Conservation (phyloP, 2,113 vertebrate species). For the Ginglymostoma cirratum region DNA sequence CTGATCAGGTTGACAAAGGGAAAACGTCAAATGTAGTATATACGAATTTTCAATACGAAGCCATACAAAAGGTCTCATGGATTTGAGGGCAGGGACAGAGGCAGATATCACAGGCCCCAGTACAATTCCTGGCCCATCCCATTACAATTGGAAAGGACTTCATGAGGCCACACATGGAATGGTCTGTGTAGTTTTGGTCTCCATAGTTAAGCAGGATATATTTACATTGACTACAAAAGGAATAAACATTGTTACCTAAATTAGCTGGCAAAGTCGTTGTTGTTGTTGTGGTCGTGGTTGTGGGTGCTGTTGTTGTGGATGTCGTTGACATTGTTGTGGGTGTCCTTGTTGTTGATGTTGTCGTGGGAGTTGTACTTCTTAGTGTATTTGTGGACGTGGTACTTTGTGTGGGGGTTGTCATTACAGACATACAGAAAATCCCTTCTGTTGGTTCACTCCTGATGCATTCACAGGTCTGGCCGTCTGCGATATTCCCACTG, state of each 20-base stretch:
- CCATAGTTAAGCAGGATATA: too few species aligned
- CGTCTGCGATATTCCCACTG: slow-evolving; percentile 30
- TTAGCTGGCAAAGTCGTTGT: background rate
- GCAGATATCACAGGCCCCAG: too few species aligned
- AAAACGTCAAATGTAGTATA: too few species aligned
- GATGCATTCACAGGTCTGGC: slow-evolving; percentile 49
- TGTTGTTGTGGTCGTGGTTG: background rate
- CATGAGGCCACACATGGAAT: too few species aligned
- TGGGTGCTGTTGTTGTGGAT: background rate
- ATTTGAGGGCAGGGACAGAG: too few species aligned
- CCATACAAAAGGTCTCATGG: too few species aligned
- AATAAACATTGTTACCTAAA: background rate
- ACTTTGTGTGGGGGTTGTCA: background rate
- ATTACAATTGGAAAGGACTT: too few species aligned
- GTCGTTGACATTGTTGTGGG: background rate
- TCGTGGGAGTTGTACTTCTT: background rate
- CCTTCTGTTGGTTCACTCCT: slow-evolving; percentile 45
- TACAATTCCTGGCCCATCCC: too few species aligned
- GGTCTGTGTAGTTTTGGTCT: too few species aligned
- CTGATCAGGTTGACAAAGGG: too few species aligned
- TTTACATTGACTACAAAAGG: too few species aligned
- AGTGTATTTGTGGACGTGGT: background rate
- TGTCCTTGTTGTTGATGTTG: background rate
- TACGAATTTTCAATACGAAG: too few species aligned
- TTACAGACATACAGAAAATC: slow-evolving; percentile 46